Percentiles rank a stretch among this genome's conserved stretches.
phyloP scores from a whole-genome alignment of 2,797 vertebrate species.

The Dipus sagitta region DNA sequence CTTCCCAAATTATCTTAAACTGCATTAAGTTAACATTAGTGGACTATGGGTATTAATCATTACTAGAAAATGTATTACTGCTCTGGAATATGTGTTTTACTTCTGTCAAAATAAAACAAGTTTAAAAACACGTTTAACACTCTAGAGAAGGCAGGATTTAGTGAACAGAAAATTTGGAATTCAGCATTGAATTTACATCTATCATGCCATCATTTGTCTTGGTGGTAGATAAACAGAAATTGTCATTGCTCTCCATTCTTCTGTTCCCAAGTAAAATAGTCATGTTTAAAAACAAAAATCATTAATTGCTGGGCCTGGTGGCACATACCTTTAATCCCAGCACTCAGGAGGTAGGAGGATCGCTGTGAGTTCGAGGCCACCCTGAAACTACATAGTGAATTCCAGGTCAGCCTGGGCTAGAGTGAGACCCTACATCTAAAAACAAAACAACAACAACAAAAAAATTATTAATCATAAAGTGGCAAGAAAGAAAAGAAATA shows the following conservation, averaged over 20 bases:
- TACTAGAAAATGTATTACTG: constrained; percentile 27
- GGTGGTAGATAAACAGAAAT: constrained; percentile 65
- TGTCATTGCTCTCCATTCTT: constrained; percentile 44
- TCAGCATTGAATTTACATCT: constrained; percentile 51
- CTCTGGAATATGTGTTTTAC: constrained; percentile 49
- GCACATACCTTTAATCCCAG: no score
- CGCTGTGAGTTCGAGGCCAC: no score
- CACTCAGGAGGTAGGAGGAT: no score
- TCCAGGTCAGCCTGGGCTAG: no score
- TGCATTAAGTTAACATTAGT: constrained; percentile 51
- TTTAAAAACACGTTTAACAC: neutral
- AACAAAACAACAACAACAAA: no score
- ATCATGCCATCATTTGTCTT: constrained; percentile 71
- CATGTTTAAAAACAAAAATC: neutral
- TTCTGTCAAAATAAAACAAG: constrained; percentile 22
- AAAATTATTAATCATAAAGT: constrained; percentile 65
- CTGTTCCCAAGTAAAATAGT: constrained; percentile 49
- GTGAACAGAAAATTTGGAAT: constrained; percentile 63
- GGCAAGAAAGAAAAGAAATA: constrained; percentile 71
- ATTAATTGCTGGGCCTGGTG: no score
- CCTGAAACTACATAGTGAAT: no score
- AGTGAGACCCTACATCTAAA: no score
- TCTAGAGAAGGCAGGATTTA: constrained; percentile 43
- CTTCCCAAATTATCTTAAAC: constrained; percentile 42
- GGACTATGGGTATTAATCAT: neutral